Base-by-base conservation (phyloP, 2,113 vertebrate species). In the Periophthalmodon schlosseri region DNA sequence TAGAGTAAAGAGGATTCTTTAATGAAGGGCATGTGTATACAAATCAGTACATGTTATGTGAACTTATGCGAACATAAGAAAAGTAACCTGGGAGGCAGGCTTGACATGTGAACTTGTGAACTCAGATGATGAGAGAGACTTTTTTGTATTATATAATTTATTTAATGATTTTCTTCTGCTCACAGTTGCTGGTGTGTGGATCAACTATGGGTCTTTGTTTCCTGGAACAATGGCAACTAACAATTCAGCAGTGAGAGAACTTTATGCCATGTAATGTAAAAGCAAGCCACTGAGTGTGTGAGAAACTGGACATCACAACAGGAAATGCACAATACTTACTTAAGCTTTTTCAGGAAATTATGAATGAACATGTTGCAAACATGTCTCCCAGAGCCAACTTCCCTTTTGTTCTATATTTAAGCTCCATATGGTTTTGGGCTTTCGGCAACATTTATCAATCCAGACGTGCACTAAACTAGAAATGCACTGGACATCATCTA, bases 401-500 rank as follows among this genome's bases (percentile, higher is more conserved):
- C 66, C 72, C 57, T 72, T 46, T 18, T 68, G 61, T 64, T 72
- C n/a, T 54, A 58, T 23, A 44, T 44, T 44, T 44, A 44, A 67
- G 58, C 66, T 52, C 72, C 72, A 28, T 44, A 74, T 75, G 61
- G 73, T 4, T 21, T 58, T 2, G 60, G 70, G 72, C 60, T 66
- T 70, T 50, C 50, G 52, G 69, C 56, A 73, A 28, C 57, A 73
- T 80, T 79, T 75, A 84, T 85, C 80, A 83, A 61, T 85, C 52
- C 74, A 80, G 56, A 65, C 57, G 72, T 24, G 52, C 20, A 73
- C 68, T 60, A 75, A 60, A 71, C 74, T 87, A 82, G 65, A 82
- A 80, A 75, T 84, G 77, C 82, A 76, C 78, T 61, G 9, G 66
- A 72, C 63, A 82, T 86, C 34, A 78, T 39, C 74, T 74, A 50